Base-by-base conservation (phyloP, 37 sponge, comb jelly and placozoan species). In the Cliona cf. orientalis region DNA sequence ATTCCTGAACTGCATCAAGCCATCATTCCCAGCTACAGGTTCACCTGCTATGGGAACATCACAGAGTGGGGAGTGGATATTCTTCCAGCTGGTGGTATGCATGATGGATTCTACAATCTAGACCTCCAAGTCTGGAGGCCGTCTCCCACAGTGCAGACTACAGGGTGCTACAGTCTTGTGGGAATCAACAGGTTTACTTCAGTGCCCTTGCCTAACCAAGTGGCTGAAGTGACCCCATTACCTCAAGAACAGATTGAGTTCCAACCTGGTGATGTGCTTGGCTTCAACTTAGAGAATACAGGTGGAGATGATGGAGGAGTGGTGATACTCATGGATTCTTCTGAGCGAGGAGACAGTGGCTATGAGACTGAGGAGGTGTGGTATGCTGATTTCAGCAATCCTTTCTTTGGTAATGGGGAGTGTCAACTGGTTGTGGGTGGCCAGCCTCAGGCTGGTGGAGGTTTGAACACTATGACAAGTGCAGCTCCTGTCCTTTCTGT, bases 41-140 rank as follows among this genome's bases (percentile, higher is more conserved):
- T 82, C 45, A 17, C 59, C 33, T 82, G 82, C 60, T 82, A 43
- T 82, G 82, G 82, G 12, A 82, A 72, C 22, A 46, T 82, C 37
- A 72, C 62, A 45, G 64, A 40, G n/a, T 82, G 82, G 82, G 62
- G 61, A 44, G 72, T 73, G 0, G 60, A 44, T 62, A 73, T 82
- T 17, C 31, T 45, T 33, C 72, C 62, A 42, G 38, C 64, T 25
- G 49, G 64, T 36, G 37, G 43, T 33, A 5, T 1, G 21, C 60
- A 75, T 75, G 29, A 58, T 6, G 12, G 14, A 46, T 25, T 44
- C 9, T 75, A 75, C 59, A 60, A 59, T 38, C 58, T 75, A 41
- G n/a, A 22, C 76, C 68, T 84, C 45, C 84, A 84, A 75, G 84
- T 84, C 22, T 84, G 84, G 84, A 75, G 84, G 26, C 76, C 76